These are phyloP conservation scores for Eulemur rufifrons DNA, from an alignment of 2,113 vertebrate genomes.

Conservation along the genomic window DNA sequence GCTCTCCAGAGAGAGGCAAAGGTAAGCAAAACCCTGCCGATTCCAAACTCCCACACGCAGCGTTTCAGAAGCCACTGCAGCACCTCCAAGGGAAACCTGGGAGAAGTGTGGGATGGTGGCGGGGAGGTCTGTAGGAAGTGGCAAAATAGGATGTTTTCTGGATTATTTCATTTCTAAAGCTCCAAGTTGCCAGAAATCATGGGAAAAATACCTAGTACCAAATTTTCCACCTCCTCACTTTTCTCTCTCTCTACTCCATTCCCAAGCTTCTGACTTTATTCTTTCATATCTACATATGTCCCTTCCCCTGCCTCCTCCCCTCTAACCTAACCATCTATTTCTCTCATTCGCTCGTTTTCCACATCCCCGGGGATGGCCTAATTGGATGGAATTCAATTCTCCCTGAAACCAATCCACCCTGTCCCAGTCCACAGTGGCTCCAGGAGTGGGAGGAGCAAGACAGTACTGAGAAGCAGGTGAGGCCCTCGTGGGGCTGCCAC, in stretches of 20 bases:
- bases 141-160: not conserved
- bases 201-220: not conserved
- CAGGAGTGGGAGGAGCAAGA: not conserved
- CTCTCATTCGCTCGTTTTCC: not conserved
- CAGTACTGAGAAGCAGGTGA: not conserved
- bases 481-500: not conserved
- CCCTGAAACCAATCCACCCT: not conserved
- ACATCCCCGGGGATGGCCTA: not conserved
- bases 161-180: slow-evolving; percentile 51
- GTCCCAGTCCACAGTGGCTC: not conserved
- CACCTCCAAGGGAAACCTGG: slow-evolving; percentile 6
- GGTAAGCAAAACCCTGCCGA: not conserved
- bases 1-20: not conserved
- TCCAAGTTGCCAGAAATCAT: slow-evolving; percentile 7
- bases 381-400: not conserved
- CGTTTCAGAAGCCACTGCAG: not conserved
- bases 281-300: not conserved
- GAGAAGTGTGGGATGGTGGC: not conserved
- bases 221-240: not conserved
- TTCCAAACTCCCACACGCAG: not conserved
- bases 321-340: not conserved
- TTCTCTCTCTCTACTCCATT: not conserved
- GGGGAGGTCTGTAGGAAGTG: not conserved
- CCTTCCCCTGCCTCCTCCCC: not conserved
- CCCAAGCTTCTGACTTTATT: not conserved